Percentiles rank a stretch among this genome's conserved stretches.
Conservation (phyloP, 2,113 vertebrate genomes). For the Emydura subglobosa region DNA sequence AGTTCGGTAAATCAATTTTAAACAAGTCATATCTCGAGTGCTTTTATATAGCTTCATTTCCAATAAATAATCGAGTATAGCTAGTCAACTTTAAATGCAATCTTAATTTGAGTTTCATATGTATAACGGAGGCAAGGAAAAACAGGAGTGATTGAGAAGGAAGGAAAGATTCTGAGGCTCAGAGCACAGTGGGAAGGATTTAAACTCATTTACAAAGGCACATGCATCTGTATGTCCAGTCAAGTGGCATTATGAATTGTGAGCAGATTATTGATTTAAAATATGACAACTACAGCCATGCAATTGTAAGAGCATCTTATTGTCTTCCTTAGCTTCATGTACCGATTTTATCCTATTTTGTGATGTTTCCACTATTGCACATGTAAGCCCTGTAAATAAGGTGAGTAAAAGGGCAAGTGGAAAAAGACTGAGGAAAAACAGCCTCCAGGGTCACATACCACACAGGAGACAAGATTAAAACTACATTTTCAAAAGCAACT, state of each 20-base stretch:
- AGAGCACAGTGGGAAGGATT: conserved; percentile 26
- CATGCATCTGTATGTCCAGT: conserved; percentile 72
- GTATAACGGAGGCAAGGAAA: conserved; percentile 53
- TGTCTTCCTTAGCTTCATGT: conserved; percentile 51
- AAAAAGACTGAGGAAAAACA: not conserved
- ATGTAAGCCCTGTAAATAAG: conserved; percentile 51
- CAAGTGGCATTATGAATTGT: conserved; percentile 69
- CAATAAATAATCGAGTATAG: conserved; percentile 70
- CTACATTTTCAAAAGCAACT: not conserved
- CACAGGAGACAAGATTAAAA: not conserved
- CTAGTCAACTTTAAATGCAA: conserved; percentile 65
- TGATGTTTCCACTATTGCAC: conserved; percentile 33
- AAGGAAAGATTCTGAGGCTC: conserved; percentile 65
- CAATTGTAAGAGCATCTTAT: conserved; percentile 55
- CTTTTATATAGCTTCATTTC: conserved; percentile 64
- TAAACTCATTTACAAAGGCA: conserved; percentile 71
- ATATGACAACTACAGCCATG: conserved; percentile 68
- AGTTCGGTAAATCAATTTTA: conserved; percentile 68
- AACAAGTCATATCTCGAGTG: conserved; percentile 62
- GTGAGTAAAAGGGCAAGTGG: conserved; percentile 40
- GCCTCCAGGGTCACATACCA: not conserved
- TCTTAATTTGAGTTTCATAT: conserved; percentile 70
- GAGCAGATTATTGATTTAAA: conserved; percentile 70
- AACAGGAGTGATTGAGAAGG: conserved; percentile 48
- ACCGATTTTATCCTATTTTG: conserved; percentile 59